Base-by-base conservation (phyloP, 2,888 invertebrate genomes). In the Harpalus rufipes region DNA sequence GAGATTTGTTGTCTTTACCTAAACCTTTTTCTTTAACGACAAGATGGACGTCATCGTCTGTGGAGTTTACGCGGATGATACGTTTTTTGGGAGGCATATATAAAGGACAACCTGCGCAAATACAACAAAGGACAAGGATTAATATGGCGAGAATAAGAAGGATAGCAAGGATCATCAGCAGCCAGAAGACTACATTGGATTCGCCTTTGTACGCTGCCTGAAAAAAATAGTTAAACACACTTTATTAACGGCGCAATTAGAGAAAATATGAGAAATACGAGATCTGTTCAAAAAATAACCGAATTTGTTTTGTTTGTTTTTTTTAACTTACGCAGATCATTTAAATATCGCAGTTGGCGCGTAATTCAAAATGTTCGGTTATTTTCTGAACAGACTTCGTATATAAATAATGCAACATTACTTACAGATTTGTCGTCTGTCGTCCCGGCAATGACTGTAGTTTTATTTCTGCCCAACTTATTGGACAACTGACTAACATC, bases 91-190 rank as follows among this genome's bases (percentile, higher is more conserved):
- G 94, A 81, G 95, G 95, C 91, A 94, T 95, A 88, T 96, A 96
- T 80, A 96, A 93, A n/a, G 96, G 96, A 89, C 97, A 97, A 88
- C 95, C 95, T 87, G 96, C 95, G 89, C 96, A 97, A 86, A 96
- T 95, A 89, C 97, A 97, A 91, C 97, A 97, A 85, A 96, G 92
- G 86, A 97, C 93, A 76, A 97, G 92, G 81, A 95, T 92, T 85
- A 96, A 91, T 86, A 96, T 93, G 10, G 95, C 93, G 39, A 96
- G 88, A 0, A 96, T 93, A 87, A 96, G 93, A 86, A 97, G 90
- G 39, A 97, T 93, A 74, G 96, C 95, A 86, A 97, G 90, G 14
- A 96, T 90, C 87, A 97, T 95, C 80, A 97, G 91, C 21, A 97
- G 90, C 97, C 97, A 97, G 58, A 93, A 89, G 79, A 96, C 90